Evolutionary conservation across 1,140 invertebrate genomes (phyloP), one percentile per base, ranked within the genome.

Genomic region (Plutomurus gul): DNA sequence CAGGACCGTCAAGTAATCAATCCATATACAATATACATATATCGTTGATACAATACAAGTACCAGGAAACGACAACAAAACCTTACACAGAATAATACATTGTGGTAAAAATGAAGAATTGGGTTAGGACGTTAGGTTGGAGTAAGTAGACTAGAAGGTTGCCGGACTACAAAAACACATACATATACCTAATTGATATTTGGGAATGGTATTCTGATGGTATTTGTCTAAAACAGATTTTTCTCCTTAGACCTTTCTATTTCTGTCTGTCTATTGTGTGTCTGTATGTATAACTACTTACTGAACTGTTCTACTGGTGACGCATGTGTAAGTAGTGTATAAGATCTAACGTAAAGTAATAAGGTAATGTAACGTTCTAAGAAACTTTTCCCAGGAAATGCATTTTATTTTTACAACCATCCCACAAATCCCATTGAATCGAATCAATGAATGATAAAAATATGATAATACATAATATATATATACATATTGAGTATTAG

Each of bases 341-440:
- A 22, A 11, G n/a, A 49, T 20, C n/a, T 33, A 60, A 33, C 11
- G 30, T 30, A 30, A 65, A 11, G 10, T 65, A 30, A 65, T 65
- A 30, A 65, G 47, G 47, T 51, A 51, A 51, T 51, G 36, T 16
- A 33, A 65, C n/a, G n/a, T n/a, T n/a, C n/a, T 65, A 65, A 65
- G 56, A 65, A 33, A 65, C 56, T 65, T 65, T 65, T 65, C 56
- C 56, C 56, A 65, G 56, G 56, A 65, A 65, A 65, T 65, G 56
- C 56, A 65, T 65, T 65, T 65, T 65, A 65, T 65, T 65, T 65
- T 65, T 65, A 65, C 56, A 65, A 65, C 56, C 56, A 65, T 65
- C 56, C 56, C 56, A 65, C 18, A 30, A 65, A 33, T 30, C 56
- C 56, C 30, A n/a, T n/a, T n/a, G n/a, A n/a, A n/a, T 33, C 56